These are phyloP conservation scores for Hypocryptadius cinnamomeus DNA, from an alignment of 2,113 vertebrate genomes.

Conservation along the genomic window DNA sequence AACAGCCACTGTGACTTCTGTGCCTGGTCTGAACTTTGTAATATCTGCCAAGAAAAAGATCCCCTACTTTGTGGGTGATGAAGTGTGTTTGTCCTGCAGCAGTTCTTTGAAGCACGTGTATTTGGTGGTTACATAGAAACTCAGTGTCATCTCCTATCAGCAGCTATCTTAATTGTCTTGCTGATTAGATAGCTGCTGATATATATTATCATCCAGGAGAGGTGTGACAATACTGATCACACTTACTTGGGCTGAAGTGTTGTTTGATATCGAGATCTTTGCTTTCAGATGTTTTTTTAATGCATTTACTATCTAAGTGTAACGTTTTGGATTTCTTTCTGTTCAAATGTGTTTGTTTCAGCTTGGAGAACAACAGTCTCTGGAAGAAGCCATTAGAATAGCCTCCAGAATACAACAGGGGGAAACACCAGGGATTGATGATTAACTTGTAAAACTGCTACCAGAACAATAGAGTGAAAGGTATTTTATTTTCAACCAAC, in stretches of 20 bases:
- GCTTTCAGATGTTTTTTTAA: background rate
- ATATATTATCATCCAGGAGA: background rate
- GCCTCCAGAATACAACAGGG: slow-evolving; percentile 98
- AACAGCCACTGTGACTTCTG: background rate
- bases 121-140: background rate
- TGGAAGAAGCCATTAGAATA: slow-evolving; percentile 99
- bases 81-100: background rate
- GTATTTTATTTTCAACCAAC: slow-evolving; percentile 63
- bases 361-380: slow-evolving; percentile 94
- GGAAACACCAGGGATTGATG: slow-evolving; percentile 92
- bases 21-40: background rate
- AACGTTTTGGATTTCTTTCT: background rate
- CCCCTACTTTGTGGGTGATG: background rate
- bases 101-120: slow-evolving; percentile 8
- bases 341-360: slow-evolving; percentile 56
- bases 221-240: background rate
- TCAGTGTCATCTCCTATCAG: background rate
- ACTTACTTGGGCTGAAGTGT: background rate
- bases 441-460: slow-evolving; percentile 72
- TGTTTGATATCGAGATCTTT: background rate
- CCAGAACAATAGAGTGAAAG: slow-evolving; percentile 58
- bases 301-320: background rate
- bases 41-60: background rate
- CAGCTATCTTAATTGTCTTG: background rate
- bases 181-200: slow-evolving; percentile 24